Evolutionary conservation across 2,113 vertebrate species (phyloP).

Genomic region (Coptodon rendalli): DNA sequence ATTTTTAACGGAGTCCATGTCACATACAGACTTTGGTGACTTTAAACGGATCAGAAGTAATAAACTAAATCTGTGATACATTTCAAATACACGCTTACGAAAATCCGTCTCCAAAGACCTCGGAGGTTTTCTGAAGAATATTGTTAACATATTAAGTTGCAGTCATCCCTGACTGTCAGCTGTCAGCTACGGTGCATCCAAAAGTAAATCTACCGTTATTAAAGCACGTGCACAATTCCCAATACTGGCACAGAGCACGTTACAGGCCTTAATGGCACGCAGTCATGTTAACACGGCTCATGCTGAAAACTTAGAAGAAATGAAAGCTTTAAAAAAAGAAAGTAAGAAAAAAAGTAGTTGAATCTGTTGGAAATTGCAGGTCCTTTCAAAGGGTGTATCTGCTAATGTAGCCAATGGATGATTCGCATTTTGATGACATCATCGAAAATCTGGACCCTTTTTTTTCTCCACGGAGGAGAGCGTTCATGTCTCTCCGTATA

Average conservation of each 20-base stretch:
- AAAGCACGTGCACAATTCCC: not conserved
- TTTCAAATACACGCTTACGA: not conserved
- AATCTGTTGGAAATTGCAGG: not conserved
- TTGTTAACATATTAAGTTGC: not conserved
- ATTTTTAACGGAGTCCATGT: not conserved
- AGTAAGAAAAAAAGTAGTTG: not conserved
- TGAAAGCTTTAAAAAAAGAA: not conserved
- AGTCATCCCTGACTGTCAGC: not conserved
- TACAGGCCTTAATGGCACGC: not conserved
- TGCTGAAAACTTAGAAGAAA: not conserved
- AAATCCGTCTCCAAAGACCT: not conserved
- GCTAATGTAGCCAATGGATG: not conserved
- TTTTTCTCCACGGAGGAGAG: not conserved
- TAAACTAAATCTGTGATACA: not conserved
- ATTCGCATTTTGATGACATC: conserved; percentile 4
- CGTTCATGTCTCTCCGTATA: not conserved
- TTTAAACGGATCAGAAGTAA: not conserved
- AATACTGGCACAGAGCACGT: not conserved
- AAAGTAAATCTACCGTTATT: not conserved
- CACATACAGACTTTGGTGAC: not conserved
- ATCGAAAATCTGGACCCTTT: not conserved
- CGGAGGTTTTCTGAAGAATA: not conserved
- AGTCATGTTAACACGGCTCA: not conserved
- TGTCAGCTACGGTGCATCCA: not conserved
- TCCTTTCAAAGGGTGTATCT: not conserved